Conservation (phyloP, 1,140 invertebrate species). For the Heliconius melpomene region DNA sequence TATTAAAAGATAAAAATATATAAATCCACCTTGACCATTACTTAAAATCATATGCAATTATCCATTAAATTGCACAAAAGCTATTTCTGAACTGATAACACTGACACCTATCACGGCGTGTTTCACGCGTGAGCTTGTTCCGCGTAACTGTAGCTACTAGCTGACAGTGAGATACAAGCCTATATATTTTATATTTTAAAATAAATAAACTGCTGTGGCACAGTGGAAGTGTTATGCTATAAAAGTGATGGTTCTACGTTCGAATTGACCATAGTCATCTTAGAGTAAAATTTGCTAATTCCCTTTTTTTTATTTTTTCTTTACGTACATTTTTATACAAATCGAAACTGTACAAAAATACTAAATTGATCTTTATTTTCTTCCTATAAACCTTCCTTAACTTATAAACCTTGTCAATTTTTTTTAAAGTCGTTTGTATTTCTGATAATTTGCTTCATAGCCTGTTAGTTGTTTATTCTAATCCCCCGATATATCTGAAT, state of each 20-base stretch:
- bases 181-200: neutral
- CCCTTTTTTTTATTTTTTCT: no score
- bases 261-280: no score
- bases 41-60: conserved; percentile 24
- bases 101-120: conserved; percentile 37
- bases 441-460: no score
- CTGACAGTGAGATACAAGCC: conserved; percentile 12
- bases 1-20: neutral
- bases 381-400: no score
- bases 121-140: conserved; percentile 41
- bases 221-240: neutral
- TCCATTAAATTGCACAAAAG: conserved; percentile 26
- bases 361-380: no score
- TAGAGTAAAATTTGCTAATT: no score
- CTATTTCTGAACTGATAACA: conserved; percentile 23
- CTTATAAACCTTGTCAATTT: no score
- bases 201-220: neutral
- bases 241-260: neutral
- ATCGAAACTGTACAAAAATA: no score
- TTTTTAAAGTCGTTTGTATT: no score
- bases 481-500: no score
- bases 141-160: conserved; percentile 39
- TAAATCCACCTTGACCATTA: neutral
- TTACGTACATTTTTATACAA: no score
- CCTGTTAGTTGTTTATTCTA: no score